Conservation (phyloP, 2,888 invertebrate species). For the Andrena haemorrhoa region DNA sequence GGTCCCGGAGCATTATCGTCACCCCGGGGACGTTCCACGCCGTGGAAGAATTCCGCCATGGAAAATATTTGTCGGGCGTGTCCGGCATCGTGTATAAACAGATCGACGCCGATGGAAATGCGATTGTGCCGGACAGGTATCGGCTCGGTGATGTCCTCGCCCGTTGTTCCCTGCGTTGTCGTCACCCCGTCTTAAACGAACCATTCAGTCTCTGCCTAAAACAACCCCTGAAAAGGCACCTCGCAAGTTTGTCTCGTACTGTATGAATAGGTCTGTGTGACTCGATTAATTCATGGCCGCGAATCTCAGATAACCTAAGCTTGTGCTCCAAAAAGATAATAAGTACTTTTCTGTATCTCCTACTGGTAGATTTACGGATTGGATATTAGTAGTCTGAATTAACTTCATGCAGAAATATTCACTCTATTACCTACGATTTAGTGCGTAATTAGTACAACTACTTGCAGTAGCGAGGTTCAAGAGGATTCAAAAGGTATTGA, state of each 20-base stretch:
- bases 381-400: too few species aligned
- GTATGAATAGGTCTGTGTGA: background rate
- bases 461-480: too few species aligned
- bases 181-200: slow-evolving; percentile 23
- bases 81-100: slow-evolving; percentile 83
- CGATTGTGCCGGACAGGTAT: slow-evolving; percentile 69
- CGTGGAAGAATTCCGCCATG: slow-evolving; percentile 75
- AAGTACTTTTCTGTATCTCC: too few species aligned
- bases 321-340: too few species aligned
- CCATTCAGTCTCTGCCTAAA: background rate
- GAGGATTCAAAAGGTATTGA: too few species aligned
- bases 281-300: slow-evolving; percentile 15
- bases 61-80: slow-evolving; percentile 84
- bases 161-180: slow-evolving; percentile 28
- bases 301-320: background rate
- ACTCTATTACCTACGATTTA: too few species aligned
- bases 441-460: too few species aligned
- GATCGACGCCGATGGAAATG: slow-evolving; percentile 76
- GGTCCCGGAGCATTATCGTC: slow-evolving; percentile 78
- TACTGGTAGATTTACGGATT: too few species aligned
- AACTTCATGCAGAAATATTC: too few species aligned
- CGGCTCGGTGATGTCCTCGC: slow-evolving; percentile 44
- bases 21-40: slow-evolving; percentile 52
- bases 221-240: background rate
- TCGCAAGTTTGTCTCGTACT: background rate